phyloP scores from a whole-genome alignment of 2,797 vertebrate genomes.

The Gymnoscopelus braueri region DNA sequence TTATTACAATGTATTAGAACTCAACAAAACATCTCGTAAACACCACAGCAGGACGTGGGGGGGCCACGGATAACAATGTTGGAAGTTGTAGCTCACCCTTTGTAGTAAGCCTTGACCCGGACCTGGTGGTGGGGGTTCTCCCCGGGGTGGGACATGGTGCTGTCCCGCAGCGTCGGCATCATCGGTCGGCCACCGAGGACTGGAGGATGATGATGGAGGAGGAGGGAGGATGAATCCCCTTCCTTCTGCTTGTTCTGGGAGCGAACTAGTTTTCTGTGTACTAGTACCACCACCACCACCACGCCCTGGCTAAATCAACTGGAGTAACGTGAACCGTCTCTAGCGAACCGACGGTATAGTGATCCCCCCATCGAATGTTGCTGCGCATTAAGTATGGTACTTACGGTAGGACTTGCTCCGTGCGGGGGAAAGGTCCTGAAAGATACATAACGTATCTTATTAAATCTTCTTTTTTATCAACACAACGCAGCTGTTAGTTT shows the following conservation, averaged over 20 bases:
- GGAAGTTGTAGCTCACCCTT: conserved; percentile 84
- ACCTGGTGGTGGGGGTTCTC: conserved; percentile 96
- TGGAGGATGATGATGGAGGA: too few species aligned
- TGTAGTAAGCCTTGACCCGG: conserved; percentile 97
- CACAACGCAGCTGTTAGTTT: too few species aligned
- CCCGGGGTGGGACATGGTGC: conserved; percentile 89
- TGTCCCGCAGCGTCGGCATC: conserved; percentile 98
- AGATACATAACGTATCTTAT: too few species aligned
- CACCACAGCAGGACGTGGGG: rapidly evolving
- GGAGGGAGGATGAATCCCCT: conserved; percentile 46
- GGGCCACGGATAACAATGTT: not conserved
- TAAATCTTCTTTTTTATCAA: too few species aligned
- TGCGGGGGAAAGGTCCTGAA: too few species aligned
- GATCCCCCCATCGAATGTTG: too few species aligned
- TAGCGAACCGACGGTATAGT: too few species aligned
- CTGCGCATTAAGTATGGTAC: too few species aligned
- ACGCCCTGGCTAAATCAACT: conserved; percentile 50
- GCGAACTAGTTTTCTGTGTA: too few species aligned
- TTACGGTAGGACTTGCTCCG: too few species aligned
- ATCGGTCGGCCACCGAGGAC: conserved; percentile 59
- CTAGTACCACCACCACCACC: conserved; percentile 18
- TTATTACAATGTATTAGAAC: conserved; percentile 32
- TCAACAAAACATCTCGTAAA: not conserved
- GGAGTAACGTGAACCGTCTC: too few species aligned
- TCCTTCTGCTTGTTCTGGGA: conserved; percentile 24